Conservation (phyloP, 2,888 invertebrate genomes). For the Euzophera pinguis region DNA sequence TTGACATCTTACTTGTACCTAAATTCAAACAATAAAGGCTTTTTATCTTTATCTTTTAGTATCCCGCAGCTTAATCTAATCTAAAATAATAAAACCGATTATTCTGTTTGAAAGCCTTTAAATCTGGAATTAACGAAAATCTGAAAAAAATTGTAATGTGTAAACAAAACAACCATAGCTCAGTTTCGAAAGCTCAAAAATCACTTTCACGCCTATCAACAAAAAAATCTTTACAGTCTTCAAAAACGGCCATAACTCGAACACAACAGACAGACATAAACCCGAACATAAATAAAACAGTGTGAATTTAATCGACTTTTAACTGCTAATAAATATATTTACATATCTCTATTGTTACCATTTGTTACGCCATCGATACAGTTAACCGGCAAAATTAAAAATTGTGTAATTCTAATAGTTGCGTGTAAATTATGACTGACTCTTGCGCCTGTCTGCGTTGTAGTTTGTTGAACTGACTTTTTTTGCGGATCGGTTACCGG, state of each 20-base stretch:
- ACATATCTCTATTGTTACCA: background rate
- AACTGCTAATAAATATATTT: constrained; percentile 6
- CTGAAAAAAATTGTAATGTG: too few species aligned
- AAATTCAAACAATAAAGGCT: too few species aligned
- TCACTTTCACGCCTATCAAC: background rate
- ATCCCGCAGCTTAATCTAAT: too few species aligned
- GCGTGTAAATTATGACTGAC: constrained; percentile 9
- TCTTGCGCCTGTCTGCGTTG: constrained; percentile 20
- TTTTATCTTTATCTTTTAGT: too few species aligned
- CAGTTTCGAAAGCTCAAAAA: background rate
- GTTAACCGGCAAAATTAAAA: constrained; percentile 19
- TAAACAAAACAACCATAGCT: background rate
- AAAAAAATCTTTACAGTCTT: background rate
- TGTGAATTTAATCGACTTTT: background rate
- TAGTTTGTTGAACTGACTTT: constrained; percentile 64
- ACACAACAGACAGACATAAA: constrained; percentile 1
- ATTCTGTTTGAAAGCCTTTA: too few species aligned
- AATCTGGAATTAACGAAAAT: too few species aligned
- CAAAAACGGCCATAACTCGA: background rate
- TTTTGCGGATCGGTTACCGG: constrained; percentile 50
- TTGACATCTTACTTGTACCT: too few species aligned
- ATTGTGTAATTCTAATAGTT: background rate
- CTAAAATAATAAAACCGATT: too few species aligned
- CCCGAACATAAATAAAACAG: constrained; percentile 6
- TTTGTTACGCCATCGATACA: constrained; percentile 37